Evolutionary conservation across 2,113 vertebrate genomes (phyloP).

Genomic region (Procavia capensis): DNA sequence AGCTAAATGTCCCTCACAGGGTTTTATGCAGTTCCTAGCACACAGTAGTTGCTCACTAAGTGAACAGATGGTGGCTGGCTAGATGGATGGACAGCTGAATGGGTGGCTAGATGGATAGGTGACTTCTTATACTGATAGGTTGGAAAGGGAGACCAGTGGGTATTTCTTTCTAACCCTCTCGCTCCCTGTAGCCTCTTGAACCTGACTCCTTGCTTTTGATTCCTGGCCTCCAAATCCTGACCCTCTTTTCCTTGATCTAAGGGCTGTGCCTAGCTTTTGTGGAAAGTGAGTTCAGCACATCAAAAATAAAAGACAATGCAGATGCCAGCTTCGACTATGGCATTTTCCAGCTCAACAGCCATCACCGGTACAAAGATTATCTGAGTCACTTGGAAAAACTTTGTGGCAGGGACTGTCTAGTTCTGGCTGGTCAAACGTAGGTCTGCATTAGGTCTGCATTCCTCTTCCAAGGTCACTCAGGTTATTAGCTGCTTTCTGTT

Average conservation of each 20-base stretch:
- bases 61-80: neutral
- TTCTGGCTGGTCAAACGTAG: too few relatives aligned
- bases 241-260: neutral
- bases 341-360: conserved; percentile 85
- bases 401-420: conserved; percentile 54
- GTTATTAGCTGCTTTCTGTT: too few relatives aligned
- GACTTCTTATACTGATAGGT: neutral
- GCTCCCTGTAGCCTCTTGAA: neutral
- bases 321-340: conserved; percentile 17
- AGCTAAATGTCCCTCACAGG: neutral
- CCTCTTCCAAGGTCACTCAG: too few relatives aligned
- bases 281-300: conserved; percentile 66
- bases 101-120: neutral
- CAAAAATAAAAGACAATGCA: conserved; percentile 59
- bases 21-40: conserved; percentile 22
- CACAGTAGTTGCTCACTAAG: neutral
- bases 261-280: conserved; percentile 80
- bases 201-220: neutral
- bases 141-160: neutral
- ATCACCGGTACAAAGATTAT: conserved; percentile 68
- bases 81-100: neutral
- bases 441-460: too few relatives aligned
- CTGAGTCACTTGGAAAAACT: neutral
- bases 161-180: neutral
- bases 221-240: neutral